phyloP scores from a whole-genome alignment of 2,113 vertebrate genomes.

The Arenaria interpres region DNA sequence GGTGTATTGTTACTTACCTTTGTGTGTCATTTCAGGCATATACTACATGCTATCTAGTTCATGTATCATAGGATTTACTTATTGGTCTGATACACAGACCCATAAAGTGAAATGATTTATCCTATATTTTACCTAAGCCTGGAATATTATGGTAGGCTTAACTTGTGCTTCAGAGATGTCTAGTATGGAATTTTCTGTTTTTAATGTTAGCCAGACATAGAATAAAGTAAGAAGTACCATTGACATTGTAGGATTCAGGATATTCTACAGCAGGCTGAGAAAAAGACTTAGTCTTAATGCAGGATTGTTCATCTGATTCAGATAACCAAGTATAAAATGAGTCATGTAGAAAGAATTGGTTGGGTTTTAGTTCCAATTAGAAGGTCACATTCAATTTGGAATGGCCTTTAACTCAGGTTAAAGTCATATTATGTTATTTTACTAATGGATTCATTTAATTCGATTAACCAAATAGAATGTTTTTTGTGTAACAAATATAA shows the following conservation, averaged over 20 bases:
- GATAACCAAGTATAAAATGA: background rate
- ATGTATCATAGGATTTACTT: background rate
- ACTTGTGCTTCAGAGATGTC: background rate
- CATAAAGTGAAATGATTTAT: background rate
- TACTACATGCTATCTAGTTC: background rate
- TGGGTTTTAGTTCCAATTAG: background rate
- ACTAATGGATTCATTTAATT: background rate
- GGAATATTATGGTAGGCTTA: background rate
- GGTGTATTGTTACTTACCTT: background rate
- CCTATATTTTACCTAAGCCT: background rate
- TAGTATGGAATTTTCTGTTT: background rate
- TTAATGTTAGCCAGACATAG: background rate
- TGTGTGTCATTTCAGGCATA: accelerated
- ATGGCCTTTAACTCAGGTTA: background rate
- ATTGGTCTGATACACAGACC: background rate
- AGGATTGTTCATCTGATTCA: background rate
- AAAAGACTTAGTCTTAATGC: background rate
- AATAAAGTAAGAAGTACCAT: background rate
- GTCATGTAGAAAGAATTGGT: background rate
- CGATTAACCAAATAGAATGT: background rate
- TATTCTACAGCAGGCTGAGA: background rate
- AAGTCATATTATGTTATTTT: background rate
- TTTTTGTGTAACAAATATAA: background rate
- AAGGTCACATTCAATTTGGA: background rate
- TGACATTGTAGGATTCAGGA: background rate